These are phyloP conservation scores for Pseudorectes ferrugineus DNA, from an alignment of 2,113 vertebrate genomes.

Conservation along the genomic window DNA sequence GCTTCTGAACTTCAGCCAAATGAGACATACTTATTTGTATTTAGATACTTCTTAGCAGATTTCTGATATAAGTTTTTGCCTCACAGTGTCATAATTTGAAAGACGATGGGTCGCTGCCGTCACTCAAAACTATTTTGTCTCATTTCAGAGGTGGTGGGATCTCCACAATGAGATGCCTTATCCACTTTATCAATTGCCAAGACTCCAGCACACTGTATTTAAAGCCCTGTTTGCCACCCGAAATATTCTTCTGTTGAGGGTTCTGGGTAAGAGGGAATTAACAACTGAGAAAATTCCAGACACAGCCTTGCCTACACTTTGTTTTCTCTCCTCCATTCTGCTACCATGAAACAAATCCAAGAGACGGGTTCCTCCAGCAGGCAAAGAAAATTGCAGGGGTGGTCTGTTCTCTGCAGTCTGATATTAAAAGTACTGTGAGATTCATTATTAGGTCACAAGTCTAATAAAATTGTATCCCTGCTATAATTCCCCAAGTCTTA, in stretches of 20 bases:
- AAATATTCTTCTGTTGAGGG: not conserved
- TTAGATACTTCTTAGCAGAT: not conserved
- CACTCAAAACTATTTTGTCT: not conserved
- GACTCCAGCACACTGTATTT: not conserved
- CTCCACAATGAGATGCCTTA: not conserved
- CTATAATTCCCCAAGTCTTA: not conserved
- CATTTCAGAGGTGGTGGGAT: not conserved
- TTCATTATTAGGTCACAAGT: not conserved
- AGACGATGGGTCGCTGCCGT: not conserved
- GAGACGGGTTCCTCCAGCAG: not conserved
- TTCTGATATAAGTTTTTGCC: not conserved
- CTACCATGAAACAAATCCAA: not conserved
- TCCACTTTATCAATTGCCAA: not conserved
- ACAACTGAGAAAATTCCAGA: not conserved
- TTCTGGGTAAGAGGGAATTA: not conserved
- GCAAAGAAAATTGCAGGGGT: not conserved
- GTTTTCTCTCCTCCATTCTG: not conserved
- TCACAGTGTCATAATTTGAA: not conserved
- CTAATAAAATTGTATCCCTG: not conserved
- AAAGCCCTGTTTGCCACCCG: not conserved
- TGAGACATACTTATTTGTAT: not conserved
- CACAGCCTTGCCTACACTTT: not conserved
- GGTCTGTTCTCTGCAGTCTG: not conserved
- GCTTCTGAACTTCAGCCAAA: constrained; percentile 22
- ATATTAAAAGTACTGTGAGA: not conserved